phyloP scores from a whole-genome alignment of 2,797 vertebrate species.

The Takifugu ocellatus region DNA sequence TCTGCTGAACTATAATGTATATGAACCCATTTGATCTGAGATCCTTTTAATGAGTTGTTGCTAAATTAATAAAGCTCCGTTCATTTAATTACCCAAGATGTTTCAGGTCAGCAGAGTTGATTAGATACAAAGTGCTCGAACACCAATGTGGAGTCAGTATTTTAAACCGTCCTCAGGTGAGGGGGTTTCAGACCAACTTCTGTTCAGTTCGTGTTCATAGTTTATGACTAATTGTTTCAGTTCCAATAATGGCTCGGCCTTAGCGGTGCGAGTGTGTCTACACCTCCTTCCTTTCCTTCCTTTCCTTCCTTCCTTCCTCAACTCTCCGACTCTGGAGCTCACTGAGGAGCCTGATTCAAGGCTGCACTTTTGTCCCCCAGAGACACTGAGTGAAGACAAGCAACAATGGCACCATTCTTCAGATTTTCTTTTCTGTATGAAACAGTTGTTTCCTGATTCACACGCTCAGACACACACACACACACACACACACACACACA shows the following conservation, averaged over 20 bases:
- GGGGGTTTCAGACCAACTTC: background rate
- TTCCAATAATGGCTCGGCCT: background rate
- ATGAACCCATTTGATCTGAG: conserved; percentile 29
- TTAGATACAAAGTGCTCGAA: too few species aligned
- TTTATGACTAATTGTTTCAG: background rate
- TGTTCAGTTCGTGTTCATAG: background rate
- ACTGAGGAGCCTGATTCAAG: conserved; percentile 60
- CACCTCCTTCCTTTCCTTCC: conserved; percentile 9
- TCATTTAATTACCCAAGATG: conserved; percentile 16
- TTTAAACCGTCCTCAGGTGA: background rate
- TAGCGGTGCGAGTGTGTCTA: background rate
- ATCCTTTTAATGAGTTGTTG: conserved; percentile 44
- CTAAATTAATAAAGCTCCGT: background rate
- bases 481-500: conserved; percentile 8
- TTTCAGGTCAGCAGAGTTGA: conserved; percentile 4
- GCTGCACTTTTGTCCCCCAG: conserved; percentile 32
- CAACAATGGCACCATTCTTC: conserved; percentile 53
- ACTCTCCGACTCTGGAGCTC: conserved; percentile 39
- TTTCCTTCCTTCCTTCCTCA: conserved; percentile 40
- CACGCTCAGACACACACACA: conserved; percentile 19
- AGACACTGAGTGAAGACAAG: conserved; percentile 47
- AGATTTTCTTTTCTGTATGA: conserved; percentile 10
- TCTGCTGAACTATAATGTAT: too few species aligned
- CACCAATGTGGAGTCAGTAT: background rate
- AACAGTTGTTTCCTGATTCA: conserved; percentile 68